Percentiles rank a stretch among this genome's conserved stretches.
Evolutionary conservation across 2,113 vertebrate genomes (phyloP).

Genomic region (Carettochelys insculpta): DNA sequence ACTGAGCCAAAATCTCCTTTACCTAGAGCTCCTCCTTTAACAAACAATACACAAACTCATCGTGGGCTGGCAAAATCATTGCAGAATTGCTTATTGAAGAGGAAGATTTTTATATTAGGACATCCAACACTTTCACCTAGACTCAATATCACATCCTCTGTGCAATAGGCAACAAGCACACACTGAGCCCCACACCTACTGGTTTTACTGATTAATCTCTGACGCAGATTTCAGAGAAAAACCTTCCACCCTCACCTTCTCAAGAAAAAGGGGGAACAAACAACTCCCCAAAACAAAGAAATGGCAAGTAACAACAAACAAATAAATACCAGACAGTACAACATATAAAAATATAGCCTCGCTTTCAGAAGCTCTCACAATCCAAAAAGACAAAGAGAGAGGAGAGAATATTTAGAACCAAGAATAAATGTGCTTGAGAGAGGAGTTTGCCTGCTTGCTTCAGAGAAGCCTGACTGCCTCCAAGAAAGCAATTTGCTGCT

Average conservation of each 20-base stretch:
- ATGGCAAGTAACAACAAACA: background rate
- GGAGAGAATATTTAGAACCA: background rate
- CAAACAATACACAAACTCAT: background rate
- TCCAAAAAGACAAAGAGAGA: background rate
- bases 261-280: background rate
- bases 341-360: background rate
- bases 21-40: background rate
- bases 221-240: background rate
- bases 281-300: background rate
- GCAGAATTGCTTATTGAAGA: background rate
- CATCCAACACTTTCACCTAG: background rate
- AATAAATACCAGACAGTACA: background rate
- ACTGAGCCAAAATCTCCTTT: too few relatives aligned
- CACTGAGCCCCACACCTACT: background rate
- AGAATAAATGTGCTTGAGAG: background rate
- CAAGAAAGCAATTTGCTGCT: slow-evolving; percentile 29
- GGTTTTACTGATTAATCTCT: background rate
- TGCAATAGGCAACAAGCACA: background rate
- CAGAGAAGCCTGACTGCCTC: slow-evolving; percentile 25
- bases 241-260: background rate
- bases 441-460: slow-evolving; percentile 30
- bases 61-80: background rate
- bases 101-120: background rate
- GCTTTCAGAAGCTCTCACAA: background rate
- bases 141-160: background rate